Percentiles rank a stretch among this genome's conserved stretches.
phyloP scores from a whole-genome alignment of 2,797 vertebrate genomes.

The Enteromius anoplus region DNA sequence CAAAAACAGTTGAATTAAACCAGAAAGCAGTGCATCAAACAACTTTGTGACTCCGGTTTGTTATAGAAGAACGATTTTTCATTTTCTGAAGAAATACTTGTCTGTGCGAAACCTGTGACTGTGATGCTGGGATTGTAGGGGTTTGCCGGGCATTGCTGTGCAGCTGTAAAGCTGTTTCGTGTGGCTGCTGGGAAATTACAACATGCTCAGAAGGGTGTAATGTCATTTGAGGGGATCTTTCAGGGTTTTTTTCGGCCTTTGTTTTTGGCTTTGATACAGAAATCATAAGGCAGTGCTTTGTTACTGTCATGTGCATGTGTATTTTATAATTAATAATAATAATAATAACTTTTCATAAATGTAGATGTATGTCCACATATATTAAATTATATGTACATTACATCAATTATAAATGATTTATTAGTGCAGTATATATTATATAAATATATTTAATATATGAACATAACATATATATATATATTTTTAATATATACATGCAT shows the following conservation, averaged over 20 bases:
- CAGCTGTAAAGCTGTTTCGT: neutral
- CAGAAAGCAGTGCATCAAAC: neutral
- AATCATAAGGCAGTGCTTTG: neutral
- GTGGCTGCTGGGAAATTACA: neutral
- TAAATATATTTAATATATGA: no score
- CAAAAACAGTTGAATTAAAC: neutral
- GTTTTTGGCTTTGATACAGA: neutral
- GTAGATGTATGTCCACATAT: no score
- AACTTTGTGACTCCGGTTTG: neutral
- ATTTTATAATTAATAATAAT: neutral
- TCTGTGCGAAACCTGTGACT: neutral
- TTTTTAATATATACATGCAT: no score
- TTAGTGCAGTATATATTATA: no score
- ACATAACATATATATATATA: no score
- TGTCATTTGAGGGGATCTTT: neutral
- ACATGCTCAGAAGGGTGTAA: neutral
- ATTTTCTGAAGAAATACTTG: neutral
- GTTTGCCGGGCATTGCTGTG: neutral
- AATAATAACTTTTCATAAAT: neutral
- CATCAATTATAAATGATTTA: neutral
- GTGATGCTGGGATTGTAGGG: neutral
- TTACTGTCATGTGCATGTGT: neutral
- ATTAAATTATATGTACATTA: no score
- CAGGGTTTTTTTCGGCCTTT: neutral
- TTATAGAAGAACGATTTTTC: neutral